Conservation (phyloP, 2,113 vertebrate genomes). For the Dipodomys ordii region DNA sequence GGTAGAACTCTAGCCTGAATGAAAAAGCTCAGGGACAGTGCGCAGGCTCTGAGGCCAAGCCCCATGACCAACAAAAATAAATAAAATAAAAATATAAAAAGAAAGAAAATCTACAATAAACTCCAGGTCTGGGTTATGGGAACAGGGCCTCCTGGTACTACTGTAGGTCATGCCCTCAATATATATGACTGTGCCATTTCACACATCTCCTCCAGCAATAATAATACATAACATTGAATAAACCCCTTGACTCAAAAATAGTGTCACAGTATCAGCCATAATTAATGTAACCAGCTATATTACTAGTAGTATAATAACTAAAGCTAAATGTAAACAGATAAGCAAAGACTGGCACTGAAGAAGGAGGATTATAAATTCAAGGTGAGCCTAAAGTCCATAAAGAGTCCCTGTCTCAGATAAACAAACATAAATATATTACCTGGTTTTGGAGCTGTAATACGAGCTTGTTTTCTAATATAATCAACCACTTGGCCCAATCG, state of each 20-base stretch:
- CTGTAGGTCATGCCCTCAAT: neutral
- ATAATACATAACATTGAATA: neutral
- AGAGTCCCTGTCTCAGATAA: neutral
- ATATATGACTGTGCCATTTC: neutral
- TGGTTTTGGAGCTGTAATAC: constrained; percentile 77
- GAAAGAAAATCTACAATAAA: neutral
- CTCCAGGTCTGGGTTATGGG: neutral
- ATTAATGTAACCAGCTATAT: neutral
- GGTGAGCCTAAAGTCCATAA: neutral
- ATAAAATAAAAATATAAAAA: neutral
- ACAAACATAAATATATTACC: constrained; percentile 85
- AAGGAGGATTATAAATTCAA: neutral
- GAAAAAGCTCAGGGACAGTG: too few relatives aligned
- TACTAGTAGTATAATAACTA: neutral
- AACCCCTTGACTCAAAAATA: constrained; percentile 13
- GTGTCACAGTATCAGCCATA: neutral
- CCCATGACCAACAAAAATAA: too few relatives aligned
- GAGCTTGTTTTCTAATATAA: constrained; percentile 91
- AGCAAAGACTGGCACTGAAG: neutral
- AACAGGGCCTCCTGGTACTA: neutral
- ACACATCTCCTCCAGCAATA: neutral
- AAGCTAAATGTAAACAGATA: neutral
- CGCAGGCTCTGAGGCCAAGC: too few relatives aligned
- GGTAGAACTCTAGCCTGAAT: too few relatives aligned
- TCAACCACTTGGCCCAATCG: constrained; percentile 93